phyloP scores from a whole-genome alignment of 2,888 invertebrate species.

The Stenurella melanura region DNA sequence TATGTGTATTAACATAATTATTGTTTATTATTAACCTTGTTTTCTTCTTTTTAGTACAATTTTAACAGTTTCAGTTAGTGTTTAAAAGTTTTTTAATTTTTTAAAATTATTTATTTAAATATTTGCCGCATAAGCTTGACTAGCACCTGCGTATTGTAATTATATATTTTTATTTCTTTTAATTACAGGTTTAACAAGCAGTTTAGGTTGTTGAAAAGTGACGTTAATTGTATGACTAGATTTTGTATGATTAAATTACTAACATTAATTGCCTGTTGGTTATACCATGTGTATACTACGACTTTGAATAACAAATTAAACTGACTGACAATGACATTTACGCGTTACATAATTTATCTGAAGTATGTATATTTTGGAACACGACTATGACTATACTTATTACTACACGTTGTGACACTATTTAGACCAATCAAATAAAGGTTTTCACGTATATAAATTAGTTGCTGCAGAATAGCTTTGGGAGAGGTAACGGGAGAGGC shows the following conservation, averaged over 20 bases:
- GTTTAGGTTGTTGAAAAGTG: not conserved
- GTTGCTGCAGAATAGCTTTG: too few relatives aligned
- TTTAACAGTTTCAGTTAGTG: too few relatives aligned
- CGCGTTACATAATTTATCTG: not conserved
- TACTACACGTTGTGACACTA: not conserved
- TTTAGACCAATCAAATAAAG: too few relatives aligned
- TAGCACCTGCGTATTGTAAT: not conserved
- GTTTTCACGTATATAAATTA: too few relatives aligned
- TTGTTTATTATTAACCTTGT: too few relatives aligned
- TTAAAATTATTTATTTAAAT: too few relatives aligned
- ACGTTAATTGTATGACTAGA: not conserved
- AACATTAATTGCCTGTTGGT: not conserved
- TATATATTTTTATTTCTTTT: not conserved
- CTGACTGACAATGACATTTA: not conserved
- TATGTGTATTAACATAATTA: too few relatives aligned
- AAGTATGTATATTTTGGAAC: not conserved
- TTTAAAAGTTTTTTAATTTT: too few relatives aligned
- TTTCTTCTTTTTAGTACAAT: too few relatives aligned
- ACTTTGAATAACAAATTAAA: not conserved
- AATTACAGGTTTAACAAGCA: not conserved
- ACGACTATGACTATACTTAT: not conserved
- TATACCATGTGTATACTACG: not conserved
- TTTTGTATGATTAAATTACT: not conserved
- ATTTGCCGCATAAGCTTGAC: not conserved
- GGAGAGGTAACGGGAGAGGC: too few relatives aligned